Evolutionary conservation across 1,140 invertebrate species (phyloP), one percentile per base, ranked within the genome.

Genomic region (Cherax destructor): DNA sequence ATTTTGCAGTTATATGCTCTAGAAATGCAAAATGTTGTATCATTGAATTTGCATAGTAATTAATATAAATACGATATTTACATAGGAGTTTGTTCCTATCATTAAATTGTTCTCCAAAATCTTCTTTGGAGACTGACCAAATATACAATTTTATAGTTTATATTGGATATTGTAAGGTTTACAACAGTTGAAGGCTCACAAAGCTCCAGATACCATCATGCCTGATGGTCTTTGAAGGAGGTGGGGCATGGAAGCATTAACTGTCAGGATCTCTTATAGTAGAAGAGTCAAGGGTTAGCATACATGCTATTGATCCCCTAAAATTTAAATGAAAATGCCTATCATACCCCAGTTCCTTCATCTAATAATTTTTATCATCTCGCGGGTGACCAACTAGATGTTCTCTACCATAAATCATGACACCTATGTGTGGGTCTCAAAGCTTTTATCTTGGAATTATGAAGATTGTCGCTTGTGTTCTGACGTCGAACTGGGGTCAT

Each of bases 341-440:
- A 56, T 59, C 76, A 80, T 80, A 47, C 76, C 86, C 86, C 86
- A 65, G 61, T 65, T 88, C 86, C 86, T 88, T 88, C 78, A 69
- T 88, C 76, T 80, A 24, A 79, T 88, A 56, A 49, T 80, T 88
- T 18, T 61, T 80, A 41, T 50, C 80, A 74, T 76, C 61, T 88
- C 74, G 77, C 86, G 86, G 86, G 86, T 88, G 86, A 88, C 86
- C 86, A 88, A 88, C 86, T 88, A 88, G 86, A 88, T 79, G 61
- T 88, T 88, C 11, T 24, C 69, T 72, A 52, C 83, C 41, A 52
- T 52, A 50, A 41, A 61, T 52, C 56, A 50, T 69, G 47, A 52
- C 49, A 24, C 49, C 13, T 80, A 18, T 47, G 59, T 88, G 30
- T 80, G 52, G 86, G 77, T 88, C 86, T 50, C 50, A 80, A 79